Evolutionary conservation across 1,140 invertebrate species (phyloP).

Genomic region (Zaprionus africanus): DNA sequence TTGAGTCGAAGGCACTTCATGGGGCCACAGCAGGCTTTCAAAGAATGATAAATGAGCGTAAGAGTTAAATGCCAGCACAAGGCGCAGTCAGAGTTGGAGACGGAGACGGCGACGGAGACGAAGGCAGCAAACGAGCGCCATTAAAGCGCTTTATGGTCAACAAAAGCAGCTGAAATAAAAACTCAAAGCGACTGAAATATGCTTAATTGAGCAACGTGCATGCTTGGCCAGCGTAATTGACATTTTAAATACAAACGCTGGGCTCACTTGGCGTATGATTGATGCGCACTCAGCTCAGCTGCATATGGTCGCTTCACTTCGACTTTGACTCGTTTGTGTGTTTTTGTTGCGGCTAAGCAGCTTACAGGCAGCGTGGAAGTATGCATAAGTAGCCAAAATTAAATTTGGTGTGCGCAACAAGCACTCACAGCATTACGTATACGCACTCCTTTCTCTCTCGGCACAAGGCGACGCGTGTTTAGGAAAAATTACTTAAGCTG

Average conservation of each 20-base stretch:
- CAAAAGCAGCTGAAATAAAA: constrained; percentile 41
- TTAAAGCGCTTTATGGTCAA: constrained; percentile 76
- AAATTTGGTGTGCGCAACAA: constrained; percentile 67
- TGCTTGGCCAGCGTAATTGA: constrained; percentile 52
- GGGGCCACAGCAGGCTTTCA: constrained; percentile 62
- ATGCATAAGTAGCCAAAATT: constrained; percentile 78
- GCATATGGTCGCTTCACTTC: constrained; percentile 16
- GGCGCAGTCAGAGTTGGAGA: constrained; percentile 21
- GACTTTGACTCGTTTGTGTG: not conserved
- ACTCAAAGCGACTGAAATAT: constrained; percentile 27
- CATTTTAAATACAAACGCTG: constrained; percentile 62
- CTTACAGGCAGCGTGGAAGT: constrained; percentile 49
- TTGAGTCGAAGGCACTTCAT: constrained; percentile 51
- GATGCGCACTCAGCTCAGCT: constrained; percentile 38
- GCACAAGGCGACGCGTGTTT: constrained; percentile 50
- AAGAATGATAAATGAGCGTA: constrained; percentile 77
- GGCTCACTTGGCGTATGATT: constrained; percentile 50
- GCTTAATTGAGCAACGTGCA: constrained; percentile 52
- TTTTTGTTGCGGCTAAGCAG: constrained; percentile 58
- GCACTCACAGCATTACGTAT: constrained; percentile 15
- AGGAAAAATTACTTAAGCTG: constrained; percentile 80
- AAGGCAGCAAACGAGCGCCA: constrained; percentile 64
- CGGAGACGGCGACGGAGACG: not conserved
- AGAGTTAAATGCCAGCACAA: constrained; percentile 73
- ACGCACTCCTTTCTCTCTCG: not conserved